Evolutionary conservation across 2,888 invertebrate species (phyloP).

Genomic region (Eudemis profundana): DNA sequence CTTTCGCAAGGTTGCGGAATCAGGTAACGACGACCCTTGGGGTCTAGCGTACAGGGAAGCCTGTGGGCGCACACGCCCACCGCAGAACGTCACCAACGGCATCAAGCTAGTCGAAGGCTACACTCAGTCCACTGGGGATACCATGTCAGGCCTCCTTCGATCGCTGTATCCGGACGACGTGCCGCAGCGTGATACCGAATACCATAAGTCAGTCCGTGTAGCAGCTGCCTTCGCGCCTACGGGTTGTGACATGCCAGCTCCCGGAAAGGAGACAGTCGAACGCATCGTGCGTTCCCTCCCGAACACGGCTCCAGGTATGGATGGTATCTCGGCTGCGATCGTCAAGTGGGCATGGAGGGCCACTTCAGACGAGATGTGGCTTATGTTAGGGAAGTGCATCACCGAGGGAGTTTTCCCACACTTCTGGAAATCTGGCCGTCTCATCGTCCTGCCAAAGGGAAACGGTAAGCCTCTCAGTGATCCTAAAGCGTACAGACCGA

Average conservation of each 20-base stretch:
- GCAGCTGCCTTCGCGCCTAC: slow-evolving; percentile 47
- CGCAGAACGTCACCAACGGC: slow-evolving; percentile 13
- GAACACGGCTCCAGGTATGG: slow-evolving; percentile 53
- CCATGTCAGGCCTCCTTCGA: slow-evolving; percentile 3
- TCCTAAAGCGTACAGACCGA: slow-evolving; percentile 33
- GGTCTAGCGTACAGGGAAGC: slow-evolving; percentile 15
- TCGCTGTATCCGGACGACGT: slow-evolving; percentile 15
- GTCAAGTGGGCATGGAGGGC: slow-evolving; percentile 47
- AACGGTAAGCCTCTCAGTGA: slow-evolving; percentile 34
- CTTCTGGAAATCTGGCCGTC: slow-evolving; percentile 40
- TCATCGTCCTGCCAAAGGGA: slow-evolving; percentile 41
- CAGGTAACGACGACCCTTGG: slow-evolving; percentile 20
- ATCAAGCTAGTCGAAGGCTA: slow-evolving; percentile 9
- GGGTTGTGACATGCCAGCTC: slow-evolving; percentile 46
- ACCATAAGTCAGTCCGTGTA: slow-evolving; percentile 48
- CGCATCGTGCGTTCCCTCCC: slow-evolving; percentile 47
- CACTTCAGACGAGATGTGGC: slow-evolving; percentile 40
- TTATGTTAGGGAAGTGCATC: slow-evolving; percentile 45
- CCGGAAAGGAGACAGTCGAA: slow-evolving; percentile 16
- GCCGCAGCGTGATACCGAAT: slow-evolving; percentile 20
- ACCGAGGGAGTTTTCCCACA: slow-evolving; percentile 43
- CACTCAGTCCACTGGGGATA: slow-evolving; percentile 10
- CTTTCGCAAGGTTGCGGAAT: slow-evolving; percentile 11
- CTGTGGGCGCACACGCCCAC: slow-evolving; percentile 15
- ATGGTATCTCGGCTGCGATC: slow-evolving; percentile 51